Conservation (phyloP, 2,888 invertebrate genomes). For the Phalera bucephala region DNA sequence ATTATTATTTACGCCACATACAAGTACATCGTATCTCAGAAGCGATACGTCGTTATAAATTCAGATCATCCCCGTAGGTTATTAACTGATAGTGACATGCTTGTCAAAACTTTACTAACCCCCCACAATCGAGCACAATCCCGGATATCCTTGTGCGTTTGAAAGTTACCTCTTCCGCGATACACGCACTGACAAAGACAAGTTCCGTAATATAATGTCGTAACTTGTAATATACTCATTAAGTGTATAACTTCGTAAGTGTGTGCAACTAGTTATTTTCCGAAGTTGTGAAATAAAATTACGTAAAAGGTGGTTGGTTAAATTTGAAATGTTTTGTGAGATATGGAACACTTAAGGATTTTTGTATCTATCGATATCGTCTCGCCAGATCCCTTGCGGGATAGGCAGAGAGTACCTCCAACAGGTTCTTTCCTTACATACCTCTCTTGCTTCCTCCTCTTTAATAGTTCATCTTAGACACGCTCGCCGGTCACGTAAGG, state of each 20-base stretch:
- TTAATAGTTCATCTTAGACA: too few species aligned
- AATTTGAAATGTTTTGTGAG: constrained; percentile 11
- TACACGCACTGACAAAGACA: constrained; percentile 52
- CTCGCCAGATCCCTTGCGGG: too few species aligned
- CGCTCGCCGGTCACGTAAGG: too few species aligned
- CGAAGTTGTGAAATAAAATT: constrained; percentile 1
- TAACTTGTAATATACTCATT: constrained; percentile 23
- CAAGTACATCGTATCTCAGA: too few species aligned
- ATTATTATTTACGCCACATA: too few species aligned
- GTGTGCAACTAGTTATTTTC: constrained; percentile 7
- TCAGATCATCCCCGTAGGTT: constrained; percentile 59
- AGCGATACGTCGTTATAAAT: constrained; percentile 52
- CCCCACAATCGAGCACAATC: constrained; percentile 54
- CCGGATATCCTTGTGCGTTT: constrained; percentile 69
- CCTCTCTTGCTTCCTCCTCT: too few species aligned
- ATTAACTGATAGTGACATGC: constrained; percentile 77
- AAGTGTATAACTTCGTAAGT: constrained; percentile 21
- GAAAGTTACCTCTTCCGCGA: constrained; percentile 55
- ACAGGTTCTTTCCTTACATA: too few species aligned
- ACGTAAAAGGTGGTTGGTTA: not conserved
- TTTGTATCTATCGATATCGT: too few species aligned
- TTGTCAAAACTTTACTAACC: constrained; percentile 69
- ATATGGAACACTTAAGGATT: too few species aligned
- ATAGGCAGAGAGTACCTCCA: too few species aligned
- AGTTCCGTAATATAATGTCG: constrained; percentile 40